These are phyloP conservation scores for Rhynchomys soricoides DNA, from an alignment of 2,113 vertebrate genomes.

Conservation along the genomic window DNA sequence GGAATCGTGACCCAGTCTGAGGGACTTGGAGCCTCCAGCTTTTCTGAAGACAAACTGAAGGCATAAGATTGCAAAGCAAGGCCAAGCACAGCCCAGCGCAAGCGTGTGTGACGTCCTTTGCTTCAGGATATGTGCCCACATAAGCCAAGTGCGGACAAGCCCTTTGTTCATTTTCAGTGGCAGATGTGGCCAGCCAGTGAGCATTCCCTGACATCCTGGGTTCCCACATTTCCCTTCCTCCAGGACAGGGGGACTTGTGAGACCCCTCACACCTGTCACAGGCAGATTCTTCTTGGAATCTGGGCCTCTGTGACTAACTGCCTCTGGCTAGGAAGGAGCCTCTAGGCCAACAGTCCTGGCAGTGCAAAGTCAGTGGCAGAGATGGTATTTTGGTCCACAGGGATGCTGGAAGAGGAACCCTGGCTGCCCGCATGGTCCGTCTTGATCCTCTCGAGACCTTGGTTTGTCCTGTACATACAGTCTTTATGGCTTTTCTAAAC, in stretches of 20 bases:
- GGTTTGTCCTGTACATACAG: not conserved
- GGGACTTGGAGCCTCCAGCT: not conserved
- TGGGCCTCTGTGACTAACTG: not conserved
- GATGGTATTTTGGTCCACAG: not conserved
- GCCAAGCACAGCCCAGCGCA: not conserved
- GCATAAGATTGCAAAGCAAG: not conserved
- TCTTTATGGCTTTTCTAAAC: not conserved
- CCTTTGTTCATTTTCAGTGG: not conserved
- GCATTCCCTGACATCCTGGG: not conserved
- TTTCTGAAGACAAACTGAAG: not conserved
- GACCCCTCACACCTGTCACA: not conserved
- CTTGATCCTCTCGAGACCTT: not conserved
- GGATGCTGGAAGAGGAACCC: not conserved
- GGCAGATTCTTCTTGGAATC: not conserved
- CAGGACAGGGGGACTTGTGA: not conserved
- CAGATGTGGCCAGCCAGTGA: not conserved
- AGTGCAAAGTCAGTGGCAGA: not conserved
- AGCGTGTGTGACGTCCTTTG: not conserved
- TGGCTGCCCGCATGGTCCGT: accelerated
- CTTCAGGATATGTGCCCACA: not conserved
- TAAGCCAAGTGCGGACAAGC: not conserved
- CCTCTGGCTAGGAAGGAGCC: not conserved
- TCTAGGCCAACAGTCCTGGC: not conserved
- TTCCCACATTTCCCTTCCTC: not conserved
- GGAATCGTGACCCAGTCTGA: no score